Conservation (phyloP, 2,113 vertebrate genomes). For the Neofelis nebulosa region DNA sequence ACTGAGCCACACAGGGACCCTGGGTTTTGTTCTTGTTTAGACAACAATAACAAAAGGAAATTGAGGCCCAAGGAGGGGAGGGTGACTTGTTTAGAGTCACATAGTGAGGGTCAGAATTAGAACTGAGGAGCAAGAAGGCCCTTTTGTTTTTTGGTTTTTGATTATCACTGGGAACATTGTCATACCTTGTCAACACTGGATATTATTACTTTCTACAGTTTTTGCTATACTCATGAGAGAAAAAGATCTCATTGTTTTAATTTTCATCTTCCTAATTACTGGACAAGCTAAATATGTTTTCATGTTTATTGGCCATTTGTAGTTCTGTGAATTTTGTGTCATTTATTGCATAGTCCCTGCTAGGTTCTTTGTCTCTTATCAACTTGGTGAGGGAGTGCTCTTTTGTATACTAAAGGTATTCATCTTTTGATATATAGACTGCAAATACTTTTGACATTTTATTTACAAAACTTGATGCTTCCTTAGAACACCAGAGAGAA, state of each 20-base stretch:
- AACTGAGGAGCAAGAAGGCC: not conserved
- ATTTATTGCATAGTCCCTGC: slow-evolving; percentile 32
- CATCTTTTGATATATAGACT: not conserved
- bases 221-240: not conserved
- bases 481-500: slow-evolving; percentile 15
- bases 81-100: not conserved
- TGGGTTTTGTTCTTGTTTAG: not conserved
- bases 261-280: slow-evolving; percentile 22
- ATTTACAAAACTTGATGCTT: slow-evolving; percentile 33
- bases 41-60: not conserved
- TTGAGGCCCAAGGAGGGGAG: not conserved
- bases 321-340: slow-evolving; percentile 13
- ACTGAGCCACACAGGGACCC: too few relatives aligned
- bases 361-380: not conserved
- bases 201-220: not conserved
- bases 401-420: not conserved
- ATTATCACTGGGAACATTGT: not conserved
- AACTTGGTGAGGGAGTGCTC: not conserved
- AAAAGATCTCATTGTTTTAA: slow-evolving; percentile 1
- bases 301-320: not conserved
- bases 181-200: not conserved
- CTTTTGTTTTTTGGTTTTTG: slow-evolving; percentile 29
- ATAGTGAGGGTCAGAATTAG: not conserved
- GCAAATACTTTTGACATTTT: slow-evolving; percentile 19
- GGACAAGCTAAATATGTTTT: not conserved